phyloP scores from a whole-genome alignment of 1,140 invertebrate genomes.

The Drosophila azteca region DNA sequence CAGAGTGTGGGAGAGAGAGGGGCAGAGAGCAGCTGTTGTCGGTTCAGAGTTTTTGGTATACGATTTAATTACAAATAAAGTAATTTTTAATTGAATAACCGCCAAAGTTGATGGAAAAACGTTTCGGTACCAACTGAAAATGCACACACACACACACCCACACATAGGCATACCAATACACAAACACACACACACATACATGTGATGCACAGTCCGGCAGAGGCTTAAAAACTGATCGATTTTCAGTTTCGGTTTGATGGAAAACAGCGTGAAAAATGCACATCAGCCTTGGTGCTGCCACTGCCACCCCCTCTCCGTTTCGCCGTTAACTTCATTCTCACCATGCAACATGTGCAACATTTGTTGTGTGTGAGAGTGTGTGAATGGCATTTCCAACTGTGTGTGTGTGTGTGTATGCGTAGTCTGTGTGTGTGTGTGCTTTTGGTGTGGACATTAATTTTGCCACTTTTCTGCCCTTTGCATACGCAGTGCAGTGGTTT shows the following conservation, averaged over 20 bases:
- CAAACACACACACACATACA: background rate
- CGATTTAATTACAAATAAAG: constrained; percentile 83
- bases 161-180: background rate
- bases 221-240: constrained; percentile 62
- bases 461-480: constrained; percentile 56
- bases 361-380: constrained; percentile 28
- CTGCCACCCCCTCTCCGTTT: constrained; percentile 9
- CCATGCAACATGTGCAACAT: constrained; percentile 52
- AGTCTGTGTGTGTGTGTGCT: constrained; percentile 9
- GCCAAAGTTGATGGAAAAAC: constrained; percentile 76
- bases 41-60: constrained; percentile 44
- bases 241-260: constrained; percentile 46
- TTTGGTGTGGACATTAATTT: constrained; percentile 60
- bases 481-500: constrained; percentile 47
- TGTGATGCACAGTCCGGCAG: background rate
- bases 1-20: constrained; percentile 1
- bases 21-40: constrained; percentile 3
- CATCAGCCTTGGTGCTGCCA: constrained; percentile 22
- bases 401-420: constrained; percentile 12
- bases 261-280: constrained; percentile 40
- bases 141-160: constrained; percentile 15
- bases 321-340: constrained; percentile 52
- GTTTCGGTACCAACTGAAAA: constrained; percentile 26
- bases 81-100: constrained; percentile 83
- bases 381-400: constrained; percentile 9